phyloP scores from a whole-genome alignment of 2,797 vertebrate genomes.

The Myotis daubentonii region DNA sequence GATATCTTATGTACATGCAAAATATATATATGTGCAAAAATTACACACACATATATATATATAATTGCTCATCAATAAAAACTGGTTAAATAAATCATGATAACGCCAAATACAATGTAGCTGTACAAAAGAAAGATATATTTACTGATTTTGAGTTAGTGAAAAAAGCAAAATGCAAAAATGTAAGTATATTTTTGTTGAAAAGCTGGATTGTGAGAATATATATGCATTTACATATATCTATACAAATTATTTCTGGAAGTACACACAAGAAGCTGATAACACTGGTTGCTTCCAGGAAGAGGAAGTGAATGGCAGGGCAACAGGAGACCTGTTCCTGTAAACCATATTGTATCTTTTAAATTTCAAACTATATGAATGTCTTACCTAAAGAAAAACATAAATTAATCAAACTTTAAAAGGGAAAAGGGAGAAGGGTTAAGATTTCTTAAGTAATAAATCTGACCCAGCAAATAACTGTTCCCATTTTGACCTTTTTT shows the following conservation, averaged over 20 bases:
- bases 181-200: not conserved
- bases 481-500: not conserved
- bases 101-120: constrained; percentile 3
- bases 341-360: not conserved
- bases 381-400: not conserved
- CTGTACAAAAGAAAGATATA: not conserved
- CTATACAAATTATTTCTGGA: not conserved
- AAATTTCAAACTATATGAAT: not conserved
- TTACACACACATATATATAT: not conserved
- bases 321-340: not conserved
- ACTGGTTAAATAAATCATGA: constrained; percentile 30
- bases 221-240: not conserved
- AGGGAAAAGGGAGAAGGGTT: not conserved
- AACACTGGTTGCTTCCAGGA: not conserved
- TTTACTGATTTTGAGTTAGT: not conserved
- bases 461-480: not conserved
- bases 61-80: not conserved
- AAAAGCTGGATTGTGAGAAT: not conserved
- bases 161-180: constrained; percentile 26
- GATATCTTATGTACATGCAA: not conserved
- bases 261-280: constrained; percentile 5
- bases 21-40: not conserved
- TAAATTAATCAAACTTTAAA: constrained; percentile 32
- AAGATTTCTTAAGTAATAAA: not conserved
- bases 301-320: not conserved